Percentiles rank a stretch among this genome's conserved stretches.
These are phyloP conservation scores for Masticophis lateralis DNA, from an alignment of 2,797 vertebrate species.

Conservation along the genomic window DNA sequence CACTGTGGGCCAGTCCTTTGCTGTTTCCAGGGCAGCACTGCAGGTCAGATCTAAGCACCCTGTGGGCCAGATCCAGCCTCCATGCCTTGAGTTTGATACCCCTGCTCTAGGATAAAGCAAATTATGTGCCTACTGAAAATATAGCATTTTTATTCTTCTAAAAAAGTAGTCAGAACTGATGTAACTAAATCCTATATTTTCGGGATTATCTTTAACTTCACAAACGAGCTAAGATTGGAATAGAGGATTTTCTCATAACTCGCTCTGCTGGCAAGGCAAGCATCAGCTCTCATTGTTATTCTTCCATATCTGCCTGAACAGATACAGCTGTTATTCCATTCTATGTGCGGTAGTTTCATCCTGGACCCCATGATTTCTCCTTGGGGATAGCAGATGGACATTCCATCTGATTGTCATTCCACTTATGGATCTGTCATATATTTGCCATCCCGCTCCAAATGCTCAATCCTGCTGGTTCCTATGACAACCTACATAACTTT, in stretches of 20 bases:
- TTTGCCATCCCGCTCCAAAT: slow-evolving; percentile 6
- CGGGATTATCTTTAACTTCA: not conserved
- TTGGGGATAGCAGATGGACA: not conserved
- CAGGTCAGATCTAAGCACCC: no score
- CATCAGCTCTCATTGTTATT: not conserved
- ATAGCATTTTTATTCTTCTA: no score
- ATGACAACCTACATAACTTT: slow-evolving; percentile 24
- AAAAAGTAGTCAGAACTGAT: not conserved
- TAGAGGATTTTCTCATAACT: not conserved
- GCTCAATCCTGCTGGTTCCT: slow-evolving; percentile 19
- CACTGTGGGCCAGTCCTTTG: no score
- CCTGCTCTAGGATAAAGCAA: not conserved
- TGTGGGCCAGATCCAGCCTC: no score
- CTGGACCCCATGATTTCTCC: not conserved
- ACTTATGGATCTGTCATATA: slow-evolving; percentile 1
- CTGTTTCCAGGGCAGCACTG: no score
- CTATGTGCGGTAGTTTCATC: not conserved
- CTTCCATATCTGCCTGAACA: not conserved
- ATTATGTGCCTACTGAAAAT: no score
- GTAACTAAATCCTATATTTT: not conserved
- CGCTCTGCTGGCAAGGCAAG: not conserved
- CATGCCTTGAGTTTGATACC: no score
- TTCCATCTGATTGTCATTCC: slow-evolving; percentile 1
- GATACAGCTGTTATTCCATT: not conserved
- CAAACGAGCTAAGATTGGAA: not conserved